Evolutionary conservation across 2,113 vertebrate species (phyloP), one percentile per base, ranked within the genome.

Genomic region (Theristicus caerulescens): DNA sequence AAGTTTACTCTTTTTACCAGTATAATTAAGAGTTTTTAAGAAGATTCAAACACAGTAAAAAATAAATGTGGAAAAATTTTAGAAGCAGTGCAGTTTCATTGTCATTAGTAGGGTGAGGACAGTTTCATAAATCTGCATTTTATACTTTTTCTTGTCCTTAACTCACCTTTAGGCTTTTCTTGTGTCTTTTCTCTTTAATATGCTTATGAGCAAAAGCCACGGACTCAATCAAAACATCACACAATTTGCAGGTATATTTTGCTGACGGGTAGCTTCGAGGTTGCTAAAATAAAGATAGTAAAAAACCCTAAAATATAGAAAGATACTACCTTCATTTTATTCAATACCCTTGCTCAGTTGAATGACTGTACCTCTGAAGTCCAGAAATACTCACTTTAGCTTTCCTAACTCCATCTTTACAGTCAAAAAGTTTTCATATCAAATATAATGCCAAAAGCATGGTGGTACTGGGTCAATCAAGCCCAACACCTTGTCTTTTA

Each of bases 151-250:
- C 22, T 65, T 84, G 38, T 27, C 29, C 27, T 92, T 69, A 86
- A 95, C 97, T 98, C 85, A 99, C 99, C 99, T 98, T 98, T 31
- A 98, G 94, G 92, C 80, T 98, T 95, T 98, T 99, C 96, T 98
- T 99, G 96, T 99, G 99, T 84, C 98, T 98, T 93, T 98, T 99
- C 91, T 99, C 99, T 98, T 98, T 98, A 94, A 99, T 98, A 91
- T 99, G 99, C 82, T 98, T 98, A 97, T 99, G 98, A 67, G 98
- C 99, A 89, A 98, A 98, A 40, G 98, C 88, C 96, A 99, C 91
- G 1, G 99, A 99, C 32, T 99, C 99, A 94, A 99, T 98, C 86
- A 98, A 97, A 95, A 98, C 88, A 66, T 99, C 99, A 97, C 99
- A 99, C 66, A 99, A 97, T 76, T 86, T 96, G 87, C 99, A 99